Percentiles rank a stretch among this genome's conserved stretches.
These are phyloP conservation scores for Caenorhabditis inopinata DNA, from an alignment of 1,140 invertebrate species.

Conservation along the genomic window DNA sequence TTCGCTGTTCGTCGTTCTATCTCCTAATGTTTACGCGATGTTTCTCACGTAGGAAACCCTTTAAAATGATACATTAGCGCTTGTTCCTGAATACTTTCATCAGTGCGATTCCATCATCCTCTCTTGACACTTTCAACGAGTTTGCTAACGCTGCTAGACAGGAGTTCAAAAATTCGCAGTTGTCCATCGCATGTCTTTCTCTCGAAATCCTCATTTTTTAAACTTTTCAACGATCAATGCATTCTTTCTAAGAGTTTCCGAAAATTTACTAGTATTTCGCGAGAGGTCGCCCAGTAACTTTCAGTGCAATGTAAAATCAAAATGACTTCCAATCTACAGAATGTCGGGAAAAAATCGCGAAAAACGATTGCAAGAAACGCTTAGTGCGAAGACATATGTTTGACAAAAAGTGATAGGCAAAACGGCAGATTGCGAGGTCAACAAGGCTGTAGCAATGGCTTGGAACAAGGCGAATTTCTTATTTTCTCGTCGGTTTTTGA, in stretches of 20 bases:
- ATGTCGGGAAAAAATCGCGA: not conserved
- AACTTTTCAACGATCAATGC: not conserved
- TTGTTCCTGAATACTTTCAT: not conserved
- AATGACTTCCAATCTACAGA: too few relatives aligned
- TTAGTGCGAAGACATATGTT: conserved; percentile 10
- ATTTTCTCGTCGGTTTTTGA: not conserved
- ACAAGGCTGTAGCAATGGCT: not conserved
- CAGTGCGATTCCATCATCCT: conserved; percentile 7
- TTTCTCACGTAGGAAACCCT: too few relatives aligned
- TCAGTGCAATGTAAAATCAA: too few relatives aligned
- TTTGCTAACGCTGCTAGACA: not conserved
- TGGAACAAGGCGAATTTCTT: not conserved
- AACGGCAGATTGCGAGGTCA: conserved; percentile 10
- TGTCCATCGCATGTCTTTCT: not conserved
- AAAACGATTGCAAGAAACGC: not conserved
- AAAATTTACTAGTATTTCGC: too few relatives aligned
- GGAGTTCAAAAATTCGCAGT: conserved; percentile 6
- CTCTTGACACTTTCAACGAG: not conserved
- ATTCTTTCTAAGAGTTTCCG: not conserved
- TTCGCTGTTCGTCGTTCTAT: too few relatives aligned
- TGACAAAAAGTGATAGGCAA: conserved; percentile 19
- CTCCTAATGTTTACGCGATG: not conserved
- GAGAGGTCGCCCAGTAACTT: too few relatives aligned
- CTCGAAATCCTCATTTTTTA: not conserved
- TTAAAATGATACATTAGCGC: too few relatives aligned